Conservation (phyloP, 2,113 vertebrate genomes). For the Amblyornis subalaris region DNA sequence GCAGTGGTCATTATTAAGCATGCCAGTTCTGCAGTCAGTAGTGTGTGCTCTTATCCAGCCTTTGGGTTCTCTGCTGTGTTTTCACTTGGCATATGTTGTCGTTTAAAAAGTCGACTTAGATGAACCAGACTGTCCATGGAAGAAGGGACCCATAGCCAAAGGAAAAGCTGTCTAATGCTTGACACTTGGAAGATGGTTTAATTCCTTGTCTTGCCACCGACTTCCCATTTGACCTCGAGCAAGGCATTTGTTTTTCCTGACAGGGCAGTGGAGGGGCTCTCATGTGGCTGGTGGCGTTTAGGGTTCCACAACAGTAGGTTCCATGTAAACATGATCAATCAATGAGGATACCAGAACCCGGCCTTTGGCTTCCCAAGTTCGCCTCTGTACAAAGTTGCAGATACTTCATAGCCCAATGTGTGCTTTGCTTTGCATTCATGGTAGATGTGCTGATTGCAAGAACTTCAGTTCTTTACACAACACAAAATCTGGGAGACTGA, state of each 20-base stretch:
- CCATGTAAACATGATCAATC: accelerated
- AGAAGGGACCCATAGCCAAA: not conserved
- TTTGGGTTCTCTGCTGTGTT: not conserved
- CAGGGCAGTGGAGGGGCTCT: not conserved
- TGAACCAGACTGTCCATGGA: not conserved
- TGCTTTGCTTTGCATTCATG: not conserved
- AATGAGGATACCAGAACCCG: not conserved
- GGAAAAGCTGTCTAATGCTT: not conserved
- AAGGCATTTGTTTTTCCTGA: not conserved
- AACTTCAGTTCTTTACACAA: not conserved
- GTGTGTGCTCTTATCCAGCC: not conserved
- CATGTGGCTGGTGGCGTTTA: not conserved
- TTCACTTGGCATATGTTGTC: accelerated
- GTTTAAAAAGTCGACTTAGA: not conserved
- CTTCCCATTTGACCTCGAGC: not conserved
- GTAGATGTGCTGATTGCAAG: not conserved
- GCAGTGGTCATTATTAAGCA: not conserved
- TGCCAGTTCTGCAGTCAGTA: not conserved
- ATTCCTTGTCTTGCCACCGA: not conserved
- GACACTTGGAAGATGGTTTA: not conserved
- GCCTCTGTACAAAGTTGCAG: not conserved
- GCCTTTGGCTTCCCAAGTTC: not conserved
- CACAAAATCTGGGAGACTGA: not conserved
- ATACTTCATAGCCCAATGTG: not conserved
- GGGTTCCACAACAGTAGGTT: not conserved